Base-by-base conservation (phyloP, 2,797 vertebrate species). In the Lacerta agilis region DNA sequence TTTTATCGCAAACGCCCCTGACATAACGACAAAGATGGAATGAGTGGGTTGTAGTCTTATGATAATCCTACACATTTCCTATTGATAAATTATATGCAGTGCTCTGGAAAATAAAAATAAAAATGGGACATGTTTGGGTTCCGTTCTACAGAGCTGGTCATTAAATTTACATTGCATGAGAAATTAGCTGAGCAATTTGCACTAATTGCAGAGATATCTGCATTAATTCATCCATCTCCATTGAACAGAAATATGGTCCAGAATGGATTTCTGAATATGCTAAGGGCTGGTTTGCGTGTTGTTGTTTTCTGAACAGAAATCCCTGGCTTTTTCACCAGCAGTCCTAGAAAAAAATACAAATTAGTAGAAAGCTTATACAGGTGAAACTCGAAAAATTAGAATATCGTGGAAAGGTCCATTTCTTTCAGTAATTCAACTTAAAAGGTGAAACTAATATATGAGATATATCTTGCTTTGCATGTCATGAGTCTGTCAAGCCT, bases 151-250 rank as follows among this genome's bases (percentile, higher is more conserved):
- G 18, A 8, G 49, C n/a, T 17, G 20, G 43, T 67, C 83, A 75
- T 71, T 90, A 61, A 33, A 61, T 87, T 87, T 85, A 80, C 33
- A 84, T 45, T 71, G 64, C 77, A 29, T 8, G 18, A 85, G 79
- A 84, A 84, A 82, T 90, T 81, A 80, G 69, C 8, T n/a, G 41
- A 64, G 72, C 72, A 72, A 71, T 77, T 77, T 77, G 45, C 38
- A 76, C 38, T 69, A 87, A 71, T 75, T 85, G 82, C 81, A 18
- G 33, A 76, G 69, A 58, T 80, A 76, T 81, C 78, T 81, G 78
- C 43, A 76, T 85, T 89, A 49, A 82, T 73, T 87, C 49, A 81
- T 76, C 38, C 29, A 9, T 81, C 79, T 82, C 83, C 43, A 49
- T 85, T 85, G 72, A 67, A 81, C 58, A n/a, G 43, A 86, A 85